phyloP scores from a whole-genome alignment of 1,140 invertebrate species.

The Cydia splendana region DNA sequence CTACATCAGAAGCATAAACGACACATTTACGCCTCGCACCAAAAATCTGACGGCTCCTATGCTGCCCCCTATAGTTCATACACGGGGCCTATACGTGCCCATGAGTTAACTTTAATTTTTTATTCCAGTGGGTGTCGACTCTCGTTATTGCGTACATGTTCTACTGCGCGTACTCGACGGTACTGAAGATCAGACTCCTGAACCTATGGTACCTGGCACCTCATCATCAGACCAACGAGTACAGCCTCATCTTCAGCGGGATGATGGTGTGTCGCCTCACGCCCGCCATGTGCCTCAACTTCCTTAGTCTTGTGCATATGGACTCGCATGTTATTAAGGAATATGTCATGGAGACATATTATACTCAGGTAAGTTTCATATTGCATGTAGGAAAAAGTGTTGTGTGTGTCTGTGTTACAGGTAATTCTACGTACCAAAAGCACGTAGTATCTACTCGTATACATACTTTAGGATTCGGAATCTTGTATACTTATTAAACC shows the following conservation, averaged over 20 bases:
- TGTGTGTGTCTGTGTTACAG: too few species aligned
- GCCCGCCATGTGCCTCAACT: conserved; percentile 99
- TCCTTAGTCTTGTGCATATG: conserved; percentile 98
- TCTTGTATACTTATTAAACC: too few species aligned
- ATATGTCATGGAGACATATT: conserved; percentile 90
- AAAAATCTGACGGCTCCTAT: too few species aligned
- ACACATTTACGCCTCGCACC: too few species aligned
- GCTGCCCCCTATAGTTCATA: too few species aligned
- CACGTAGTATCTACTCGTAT: too few species aligned
- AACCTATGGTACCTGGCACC: conserved; percentile 98
- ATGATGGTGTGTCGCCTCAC: conserved; percentile 98
- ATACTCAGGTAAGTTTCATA: conserved; percentile 86
- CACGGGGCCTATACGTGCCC: too few species aligned
- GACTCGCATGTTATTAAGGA: conserved; percentile 97
- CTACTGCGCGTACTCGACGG: conserved; percentile 98
- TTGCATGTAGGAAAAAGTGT: too few species aligned
- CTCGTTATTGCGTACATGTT: conserved; percentile 96
- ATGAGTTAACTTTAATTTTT: too few species aligned
- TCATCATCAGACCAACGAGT: conserved; percentile 98
- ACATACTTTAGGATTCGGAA: too few species aligned
- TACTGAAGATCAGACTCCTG: conserved; percentile 96
- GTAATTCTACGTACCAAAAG: too few species aligned
- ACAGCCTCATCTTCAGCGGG: conserved; percentile 98
- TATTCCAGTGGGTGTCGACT: conserved; percentile 89
- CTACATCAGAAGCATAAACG: too few species aligned